Conservation (phyloP, 2,888 invertebrate species). For the Drosophila greeni region DNA sequence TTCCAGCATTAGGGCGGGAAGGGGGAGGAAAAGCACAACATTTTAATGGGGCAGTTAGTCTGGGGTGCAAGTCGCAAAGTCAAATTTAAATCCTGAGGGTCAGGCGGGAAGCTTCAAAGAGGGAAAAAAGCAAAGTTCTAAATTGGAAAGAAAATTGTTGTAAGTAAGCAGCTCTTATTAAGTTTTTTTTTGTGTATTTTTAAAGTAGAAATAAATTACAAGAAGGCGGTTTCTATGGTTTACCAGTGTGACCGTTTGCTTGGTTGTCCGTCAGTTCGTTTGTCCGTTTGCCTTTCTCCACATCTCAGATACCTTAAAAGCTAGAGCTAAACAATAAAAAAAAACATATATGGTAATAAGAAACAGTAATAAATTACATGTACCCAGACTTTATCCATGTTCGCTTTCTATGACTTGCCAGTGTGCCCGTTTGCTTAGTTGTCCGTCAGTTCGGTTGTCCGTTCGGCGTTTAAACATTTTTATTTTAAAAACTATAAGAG, state of each 20-base stretch:
- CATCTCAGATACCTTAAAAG: too few species aligned
- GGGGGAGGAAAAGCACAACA: conserved; percentile 1
- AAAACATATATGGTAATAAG: too few species aligned
- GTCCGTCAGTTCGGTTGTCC: neutral
- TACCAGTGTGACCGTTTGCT: neutral
- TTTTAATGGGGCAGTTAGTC: conserved; percentile 16
- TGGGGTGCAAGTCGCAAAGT: neutral
- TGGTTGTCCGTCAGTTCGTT: neutral
- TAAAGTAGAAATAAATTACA: neutral
- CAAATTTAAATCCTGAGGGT: conserved; percentile 10
- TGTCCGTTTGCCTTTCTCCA: too few species aligned
- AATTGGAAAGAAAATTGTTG: conserved; percentile 5
- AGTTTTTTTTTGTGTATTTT: neutral
- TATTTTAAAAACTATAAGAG: neutral
- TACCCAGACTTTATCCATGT: too few species aligned
- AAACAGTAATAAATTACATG: too few species aligned
- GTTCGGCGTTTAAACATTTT: neutral
- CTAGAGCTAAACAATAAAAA: too few species aligned
- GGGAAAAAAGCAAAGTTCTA: neutral
- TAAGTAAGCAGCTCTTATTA: conserved; percentile 5
- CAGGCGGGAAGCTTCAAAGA: neutral
- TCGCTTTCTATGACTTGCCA: neutral
- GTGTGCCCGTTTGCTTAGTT: neutral
- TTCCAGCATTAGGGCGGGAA: conserved; percentile 44
- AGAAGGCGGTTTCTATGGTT: neutral